Evolutionary conservation across 2,113 vertebrate species (phyloP), one percentile per base, ranked within the genome.

Genomic region (Plestiodon gilberti): DNA sequence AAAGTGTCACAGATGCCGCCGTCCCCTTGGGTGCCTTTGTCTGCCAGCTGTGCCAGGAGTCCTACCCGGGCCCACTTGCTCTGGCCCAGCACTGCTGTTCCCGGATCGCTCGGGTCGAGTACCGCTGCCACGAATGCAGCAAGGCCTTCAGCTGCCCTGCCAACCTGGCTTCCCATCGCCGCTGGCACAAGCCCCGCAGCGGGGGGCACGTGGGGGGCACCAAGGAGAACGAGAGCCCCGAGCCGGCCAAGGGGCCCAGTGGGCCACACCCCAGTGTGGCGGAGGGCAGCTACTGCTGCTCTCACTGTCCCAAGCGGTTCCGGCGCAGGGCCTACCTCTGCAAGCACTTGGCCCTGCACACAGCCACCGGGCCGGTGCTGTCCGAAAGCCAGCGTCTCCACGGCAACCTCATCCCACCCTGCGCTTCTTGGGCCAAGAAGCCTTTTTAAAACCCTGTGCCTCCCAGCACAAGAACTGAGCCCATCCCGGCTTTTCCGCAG

Each of bases 361-460:
- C 57, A 1, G 59, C 17, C 8, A 9, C 74, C 1, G 48, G 70
- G 13, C 48, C 55, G 3, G 86, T 85, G 22, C 59, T 82, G 1
- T 64, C 85, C 1, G 70, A 84, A 95, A 96, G 79, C 33, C 87
- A 80, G 33, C 33, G 1, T 1, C 82, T 84, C 10, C 82, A 11
- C 0, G 28, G 33, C 87, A 89, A 64, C 75, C 59, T 59, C 90
- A 91, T 1, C 93, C 94, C 11, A 80, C 93, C 92, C 73, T 97
- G 95, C 81, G 91, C 96, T 33, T 48, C 78, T 25, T 75, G 78
- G 59, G 78, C 70, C 0, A 38, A 81, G 18, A 81, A 87, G 59
- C 20, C 69, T 0, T 81, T 65, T 2, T 81, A 38, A 97, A 97
- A 82, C 97, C 97, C 84, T 97, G 96, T 30, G 96, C 96, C 33